Base-by-base conservation (phyloP, 1,140 invertebrate genomes). In the Colletes latitarsis region DNA sequence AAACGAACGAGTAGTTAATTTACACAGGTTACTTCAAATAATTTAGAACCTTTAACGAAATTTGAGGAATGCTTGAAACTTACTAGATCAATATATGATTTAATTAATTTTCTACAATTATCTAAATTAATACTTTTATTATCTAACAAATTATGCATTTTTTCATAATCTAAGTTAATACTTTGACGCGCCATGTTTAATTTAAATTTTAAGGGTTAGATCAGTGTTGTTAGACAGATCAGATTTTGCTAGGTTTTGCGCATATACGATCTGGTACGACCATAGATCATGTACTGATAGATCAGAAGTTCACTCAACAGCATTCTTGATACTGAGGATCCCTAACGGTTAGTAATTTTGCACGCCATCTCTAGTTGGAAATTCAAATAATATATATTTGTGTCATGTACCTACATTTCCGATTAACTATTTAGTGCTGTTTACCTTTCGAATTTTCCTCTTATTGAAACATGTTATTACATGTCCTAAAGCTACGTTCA, bases 61-160 rank as follows among this genome's bases (percentile, higher is more conserved):
- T 0, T 17, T 4, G 8, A 63, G 55, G 4, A 53, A 72, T 49
- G 57, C 14, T 67, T 58, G 15, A 69, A 82, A 8, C 91, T 93
- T 92, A 95, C 95, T 92, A 95, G 89, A 87, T 95, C 94, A 62
- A 95, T 93, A 77, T 95, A 95, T 4, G 93, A 94, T 88, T 94
- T 94, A 2, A 95, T 94, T 71, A 95, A 88, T 90, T 94, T 94
- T 62, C 95, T 91, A 83, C 94, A 95, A 86, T 90, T 93, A 74
- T 95, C 94, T 57, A 95, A 88, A 82, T 94, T 92, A 58, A 94
- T 86, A 80, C 89, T 91, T 66, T 92, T 92, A 75, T 77, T 85
- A 39, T 93, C 90, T 53, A 74, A 81, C 15, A 83, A 77, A 82
- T 88, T 92, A 66, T 91, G 86, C 89, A 92, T 91, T 85, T 83